Percentiles rank a stretch among this genome's conserved stretches.
phyloP scores from a whole-genome alignment of 2,888 invertebrate genomes.

The Hermaeophaga mercurialis region DNA sequence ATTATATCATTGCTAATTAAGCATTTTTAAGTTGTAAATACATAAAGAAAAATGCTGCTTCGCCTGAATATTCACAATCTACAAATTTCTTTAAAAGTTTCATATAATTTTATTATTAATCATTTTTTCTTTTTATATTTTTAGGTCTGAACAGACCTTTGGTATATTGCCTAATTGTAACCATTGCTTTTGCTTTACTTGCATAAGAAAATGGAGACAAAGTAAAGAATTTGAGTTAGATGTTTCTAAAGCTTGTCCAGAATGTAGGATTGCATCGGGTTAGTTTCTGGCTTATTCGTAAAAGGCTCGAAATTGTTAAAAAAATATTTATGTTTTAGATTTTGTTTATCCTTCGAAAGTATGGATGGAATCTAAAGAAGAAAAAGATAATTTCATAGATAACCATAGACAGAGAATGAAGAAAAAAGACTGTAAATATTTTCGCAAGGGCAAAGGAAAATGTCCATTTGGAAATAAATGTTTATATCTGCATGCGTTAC shows the following conservation, averaged over 20 bases:
- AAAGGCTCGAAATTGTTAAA: background rate
- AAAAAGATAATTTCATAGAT: constrained; percentile 72
- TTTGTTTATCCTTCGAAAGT: constrained; percentile 79
- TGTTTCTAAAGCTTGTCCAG: constrained; percentile 43
- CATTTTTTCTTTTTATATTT: constrained; percentile 4
- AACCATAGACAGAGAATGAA: constrained; percentile 72
- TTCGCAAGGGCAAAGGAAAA: constrained; percentile 72
- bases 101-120: too few species aligned
- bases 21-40: too few species aligned
- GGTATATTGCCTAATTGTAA: constrained; percentile 45
- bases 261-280: constrained; percentile 43
- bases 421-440: constrained; percentile 70
- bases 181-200: constrained; percentile 44
- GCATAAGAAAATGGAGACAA: constrained; percentile 43
- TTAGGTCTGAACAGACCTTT: constrained; percentile 37
- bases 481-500: constrained; percentile 76
- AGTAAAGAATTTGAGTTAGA: constrained; percentile 44
- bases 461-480: constrained; percentile 86
- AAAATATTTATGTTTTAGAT: constrained; percentile 54
- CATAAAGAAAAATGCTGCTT: too few species aligned
- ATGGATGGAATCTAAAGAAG: constrained; percentile 77
- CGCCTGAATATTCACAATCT: too few species aligned
- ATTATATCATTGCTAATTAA: too few species aligned
- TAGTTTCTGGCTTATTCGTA: constrained; percentile 4
- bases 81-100: too few species aligned